A percentile compares a stretch with the other conserved stretches of the same genome.
These are phyloP conservation scores for Branchellion lobata DNA, from an alignment of 2,888 invertebrate genomes.

Conservation along the genomic window DNA sequence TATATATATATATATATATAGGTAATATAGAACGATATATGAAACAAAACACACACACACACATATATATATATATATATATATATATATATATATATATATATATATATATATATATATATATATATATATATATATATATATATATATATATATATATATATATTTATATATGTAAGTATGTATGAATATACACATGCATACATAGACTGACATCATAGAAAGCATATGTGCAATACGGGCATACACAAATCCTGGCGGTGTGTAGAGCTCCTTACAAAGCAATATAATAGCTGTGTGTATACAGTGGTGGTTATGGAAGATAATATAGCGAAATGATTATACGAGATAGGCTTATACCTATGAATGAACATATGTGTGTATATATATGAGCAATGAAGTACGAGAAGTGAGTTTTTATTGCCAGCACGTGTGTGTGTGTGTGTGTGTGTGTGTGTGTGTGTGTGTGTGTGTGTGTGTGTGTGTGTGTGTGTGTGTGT, in stretches of 20 bases:
- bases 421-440: not conserved
- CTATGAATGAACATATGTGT: no score
- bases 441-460: conserved; percentile 10
- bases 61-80: conserved; percentile 4
- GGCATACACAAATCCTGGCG: no score
- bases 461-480: no score
- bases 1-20: not conserved
- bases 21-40: not conserved
- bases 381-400: no score
- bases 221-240: not conserved
- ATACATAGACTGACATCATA: not conserved
- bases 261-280: no score
- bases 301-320: no score
- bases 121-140: not conserved
- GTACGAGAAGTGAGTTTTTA: no score
- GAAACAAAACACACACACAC: not conserved
- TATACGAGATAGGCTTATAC: no score
- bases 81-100: conserved; percentile 20
- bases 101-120: conserved; percentile 27
- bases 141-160: conserved; percentile 14
- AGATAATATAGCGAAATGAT: not conserved
- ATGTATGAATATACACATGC: not conserved
- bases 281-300: no score
- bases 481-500: not conserved
- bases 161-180: conserved; percentile 4